These are phyloP conservation scores for Solenopsis fugax DNA, from an alignment of 1,140 invertebrate genomes.

Conservation along the genomic window DNA sequence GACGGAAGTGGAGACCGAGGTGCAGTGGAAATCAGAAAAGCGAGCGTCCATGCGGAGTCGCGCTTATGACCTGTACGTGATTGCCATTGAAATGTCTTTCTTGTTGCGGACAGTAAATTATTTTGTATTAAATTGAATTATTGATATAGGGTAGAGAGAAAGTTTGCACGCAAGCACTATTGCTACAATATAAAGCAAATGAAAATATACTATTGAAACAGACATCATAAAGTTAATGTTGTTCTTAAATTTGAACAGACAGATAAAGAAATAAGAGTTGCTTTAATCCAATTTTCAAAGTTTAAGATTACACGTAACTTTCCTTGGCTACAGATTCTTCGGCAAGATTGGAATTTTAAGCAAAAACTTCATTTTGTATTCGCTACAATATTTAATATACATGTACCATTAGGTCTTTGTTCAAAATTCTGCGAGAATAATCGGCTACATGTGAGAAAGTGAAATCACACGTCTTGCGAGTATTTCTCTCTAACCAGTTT, in stretches of 20 bases:
- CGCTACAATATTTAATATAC: conserved; percentile 3
- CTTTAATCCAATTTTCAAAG: neutral
- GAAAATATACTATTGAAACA: neutral
- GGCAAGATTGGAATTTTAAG: neutral
- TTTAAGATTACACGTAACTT: neutral
- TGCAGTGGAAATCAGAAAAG: conserved; percentile 30
- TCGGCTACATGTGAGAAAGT: neutral
- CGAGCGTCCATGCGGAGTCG: conserved; percentile 10
- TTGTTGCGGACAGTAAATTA: conserved; percentile 18
- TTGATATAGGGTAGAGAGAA: neutral
- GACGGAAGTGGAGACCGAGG: conserved; percentile 5
- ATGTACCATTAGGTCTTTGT: neutral
- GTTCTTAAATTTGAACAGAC: neutral
- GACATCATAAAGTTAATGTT: neutral
- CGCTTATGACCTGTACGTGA: conserved; percentile 40
- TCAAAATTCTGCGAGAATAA: neutral
- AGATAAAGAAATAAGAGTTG: neutral
- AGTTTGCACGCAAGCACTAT: too few relatives aligned
- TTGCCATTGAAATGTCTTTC: conserved; percentile 37
- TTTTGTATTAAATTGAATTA: conserved; percentile 21
- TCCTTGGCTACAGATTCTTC: neutral
- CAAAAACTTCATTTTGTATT: neutral
- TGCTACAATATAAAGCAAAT: neutral
- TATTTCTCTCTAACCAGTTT: neutral
- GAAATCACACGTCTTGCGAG: neutral